These are phyloP conservation scores for Caenorhabditis zanzibari DNA, from an alignment of 2,888 invertebrate species.

Conservation along the genomic window DNA sequence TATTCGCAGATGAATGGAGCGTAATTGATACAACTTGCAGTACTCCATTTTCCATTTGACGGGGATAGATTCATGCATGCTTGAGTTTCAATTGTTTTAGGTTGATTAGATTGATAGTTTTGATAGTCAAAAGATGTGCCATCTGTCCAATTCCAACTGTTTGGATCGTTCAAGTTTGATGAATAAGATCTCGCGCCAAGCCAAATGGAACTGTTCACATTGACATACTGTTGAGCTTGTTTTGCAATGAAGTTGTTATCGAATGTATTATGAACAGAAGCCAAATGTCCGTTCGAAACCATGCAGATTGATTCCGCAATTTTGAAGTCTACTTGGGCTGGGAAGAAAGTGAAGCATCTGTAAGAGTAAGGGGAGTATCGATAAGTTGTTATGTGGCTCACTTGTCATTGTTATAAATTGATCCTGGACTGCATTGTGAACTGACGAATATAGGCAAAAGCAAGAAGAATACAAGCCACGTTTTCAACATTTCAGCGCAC, in stretches of 20 bases:
- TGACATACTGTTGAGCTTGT: constrained; percentile 13
- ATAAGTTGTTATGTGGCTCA: neutral
- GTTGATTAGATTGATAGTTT: constrained; percentile 43
- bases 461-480: neutral
- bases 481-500: neutral
- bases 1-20: constrained; percentile 41
- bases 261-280: constrained; percentile 39
- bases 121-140: constrained; percentile 39
- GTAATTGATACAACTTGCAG: constrained; percentile 27
- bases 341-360: constrained; percentile 32
- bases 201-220: constrained; percentile 27
- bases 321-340: constrained; percentile 9
- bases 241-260: constrained; percentile 31
- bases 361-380: too few species aligned
- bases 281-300: constrained; percentile 26
- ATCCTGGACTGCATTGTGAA: neutral
- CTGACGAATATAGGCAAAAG: neutral
- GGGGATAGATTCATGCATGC: constrained; percentile 40
- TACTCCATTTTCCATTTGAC: constrained; percentile 31
- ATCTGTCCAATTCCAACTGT: constrained; percentile 52
- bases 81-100: neutral
- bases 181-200: constrained; percentile 36
- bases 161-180: constrained; percentile 13
- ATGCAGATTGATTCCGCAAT: constrained; percentile 43
- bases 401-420: neutral